Base-by-base conservation (phyloP, 1,140 invertebrate species). In the Nylanderia fulva region DNA sequence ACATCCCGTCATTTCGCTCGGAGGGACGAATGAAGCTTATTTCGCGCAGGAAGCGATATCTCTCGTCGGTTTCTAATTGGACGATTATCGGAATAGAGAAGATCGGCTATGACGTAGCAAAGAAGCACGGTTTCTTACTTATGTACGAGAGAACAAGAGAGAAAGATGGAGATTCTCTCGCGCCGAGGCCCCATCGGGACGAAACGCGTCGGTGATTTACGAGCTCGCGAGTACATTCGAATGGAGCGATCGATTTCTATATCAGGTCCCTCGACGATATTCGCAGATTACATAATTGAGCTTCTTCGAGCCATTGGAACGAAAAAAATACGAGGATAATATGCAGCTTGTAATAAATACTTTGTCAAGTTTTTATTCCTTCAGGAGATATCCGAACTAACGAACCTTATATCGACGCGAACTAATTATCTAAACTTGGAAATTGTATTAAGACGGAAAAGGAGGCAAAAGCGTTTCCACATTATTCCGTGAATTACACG, bases 391-490 rank as follows among this genome's bases (percentile, higher is more conserved):
- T 8, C 21, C n/a, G 61, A n/a, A 64, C 36, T 8, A 42, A 69
- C 18, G 48, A 56, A 69, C 9, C 63, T 80, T 68, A 68, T 54
- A 27, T 56, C 66, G 77, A 33, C 29, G 9, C 45, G 39, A 15
- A 39, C 77, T 82, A 82, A 82, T 82, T 72, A 82, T n/a, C 24
- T 29, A n/a, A 82, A 82, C 52, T 82, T 80, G 36, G 24, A 13
- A 82, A 72, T 27, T 82, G 36, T 66, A 72, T 82, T 82, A 82
- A 58, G 39, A 39, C 21, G 21, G 63, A 68, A 66, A 68, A 58
- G 66, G 33, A 36, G 33, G 18, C 52, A 36, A 54, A 54, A 33
- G 6, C 39, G 15, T 72, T 36, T 82, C 36, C 42, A 42, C 52
- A 21, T 72, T 60, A 71, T 71, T 72, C 36, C 66, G 66, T 39